phyloP scores from a whole-genome alignment of 64 coral and sea anemone genomes.

The Pocillopora damicornis region DNA sequence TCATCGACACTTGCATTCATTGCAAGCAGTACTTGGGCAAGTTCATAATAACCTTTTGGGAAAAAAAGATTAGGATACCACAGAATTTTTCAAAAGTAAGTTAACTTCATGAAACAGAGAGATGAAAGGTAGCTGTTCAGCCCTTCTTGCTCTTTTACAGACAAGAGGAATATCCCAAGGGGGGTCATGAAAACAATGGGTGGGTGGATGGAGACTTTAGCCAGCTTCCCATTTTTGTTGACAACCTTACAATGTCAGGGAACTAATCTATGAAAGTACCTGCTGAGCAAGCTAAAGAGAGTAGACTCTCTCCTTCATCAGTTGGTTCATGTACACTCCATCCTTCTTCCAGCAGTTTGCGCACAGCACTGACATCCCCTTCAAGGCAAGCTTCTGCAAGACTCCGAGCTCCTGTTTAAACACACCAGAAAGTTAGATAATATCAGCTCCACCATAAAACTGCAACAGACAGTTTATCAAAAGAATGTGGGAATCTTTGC shows the following conservation, averaged over 20 bases:
- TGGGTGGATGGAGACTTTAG: no score
- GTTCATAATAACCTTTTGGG: constrained; percentile 82
- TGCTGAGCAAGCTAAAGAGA: constrained; percentile 96
- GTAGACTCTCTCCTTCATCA: constrained; percentile 97
- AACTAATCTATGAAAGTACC: constrained; percentile 30
- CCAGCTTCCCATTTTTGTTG: no score
- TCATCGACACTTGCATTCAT: constrained; percentile 99
- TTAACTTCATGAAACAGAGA: background rate
- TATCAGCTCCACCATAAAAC: no score
- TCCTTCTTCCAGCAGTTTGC: constrained; percentile 90
- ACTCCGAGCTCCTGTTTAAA: constrained; percentile 71
- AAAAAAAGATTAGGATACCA: background rate
- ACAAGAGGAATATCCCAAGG: no score
- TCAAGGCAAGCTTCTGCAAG: constrained; percentile 94
- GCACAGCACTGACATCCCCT: constrained; percentile 91
- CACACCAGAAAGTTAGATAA: background rate
- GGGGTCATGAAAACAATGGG: no score
- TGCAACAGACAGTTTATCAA: no score
- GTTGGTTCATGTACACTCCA: constrained; percentile 99
- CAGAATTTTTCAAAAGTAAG: background rate
- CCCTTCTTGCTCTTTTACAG: no score
- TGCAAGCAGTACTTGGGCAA: constrained; percentile 92
- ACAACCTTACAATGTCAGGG: no score
- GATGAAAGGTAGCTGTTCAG: no score
- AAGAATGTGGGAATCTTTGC: no score